phyloP scores from a whole-genome alignment of 2,888 invertebrate genomes.

The Sminthurinus aureus region DNA sequence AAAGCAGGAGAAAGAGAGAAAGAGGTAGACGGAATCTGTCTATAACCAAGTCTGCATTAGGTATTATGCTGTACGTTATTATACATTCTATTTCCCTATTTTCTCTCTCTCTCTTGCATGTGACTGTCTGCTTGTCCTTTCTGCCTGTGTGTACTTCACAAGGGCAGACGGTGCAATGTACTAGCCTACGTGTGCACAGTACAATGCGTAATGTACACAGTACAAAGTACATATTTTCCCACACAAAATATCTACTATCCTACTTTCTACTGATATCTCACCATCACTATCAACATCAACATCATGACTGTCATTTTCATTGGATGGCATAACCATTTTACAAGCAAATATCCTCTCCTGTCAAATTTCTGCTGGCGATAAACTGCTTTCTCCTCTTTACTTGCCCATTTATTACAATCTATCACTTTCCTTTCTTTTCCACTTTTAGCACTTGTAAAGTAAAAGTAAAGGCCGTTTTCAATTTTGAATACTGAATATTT shows the following conservation, averaged over 20 bases:
- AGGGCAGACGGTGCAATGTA: no score
- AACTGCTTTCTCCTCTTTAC: background rate
- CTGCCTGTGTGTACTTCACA: no score
- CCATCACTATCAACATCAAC: no score
- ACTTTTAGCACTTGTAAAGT: background rate
- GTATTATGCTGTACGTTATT: no score
- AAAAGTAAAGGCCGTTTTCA: no score
- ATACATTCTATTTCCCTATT: no score
- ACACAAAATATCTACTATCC: no score
- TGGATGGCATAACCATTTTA: constrained; percentile 14
- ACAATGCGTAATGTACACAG: background rate
- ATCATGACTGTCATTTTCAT: background rate
- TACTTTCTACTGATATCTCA: no score
- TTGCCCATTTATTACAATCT: background rate
- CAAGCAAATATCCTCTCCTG: background rate
- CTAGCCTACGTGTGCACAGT: background rate
- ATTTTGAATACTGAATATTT: no score
- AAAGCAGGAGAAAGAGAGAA: background rate
- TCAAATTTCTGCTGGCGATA: background rate
- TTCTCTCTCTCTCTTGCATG: no score
- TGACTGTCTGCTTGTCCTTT: no score
- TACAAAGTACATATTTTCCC: background rate
- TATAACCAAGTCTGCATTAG: no score
- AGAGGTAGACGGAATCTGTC: background rate
- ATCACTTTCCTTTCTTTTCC: background rate